Evolutionary conservation across 30 jellyfish, hydroid and myxozoan species (phyloP), one percentile per base, ranked within the genome.

Genomic region (Hydractinia echinata): DNA sequence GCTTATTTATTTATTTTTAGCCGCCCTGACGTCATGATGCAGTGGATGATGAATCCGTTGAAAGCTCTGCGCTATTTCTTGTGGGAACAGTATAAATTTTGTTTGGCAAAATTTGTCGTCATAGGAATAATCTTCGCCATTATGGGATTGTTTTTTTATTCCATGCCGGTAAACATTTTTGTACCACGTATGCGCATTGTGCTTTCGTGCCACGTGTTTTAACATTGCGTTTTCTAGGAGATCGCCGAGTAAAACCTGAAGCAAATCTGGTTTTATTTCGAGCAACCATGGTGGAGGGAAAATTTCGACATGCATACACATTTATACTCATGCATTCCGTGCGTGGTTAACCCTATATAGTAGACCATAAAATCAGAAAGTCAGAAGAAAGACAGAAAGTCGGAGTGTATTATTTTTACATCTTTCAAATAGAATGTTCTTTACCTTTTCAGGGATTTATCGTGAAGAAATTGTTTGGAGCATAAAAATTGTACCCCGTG

Each of bases 11-110:
- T 53, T 61, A 16, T 16, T 72, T 83, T 73, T 61, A 83, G 91
- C 85, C 91, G 91, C 16, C 91, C 91, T 15, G 91, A 76, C 61
- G 88, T 67, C 10, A 66, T 61, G 50, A 67, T 83, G 81, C 85
- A 73, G 5, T 73, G 85, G 91, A 67, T 83, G 81, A 72, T 72
- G 88, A 83, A 73, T 51, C 91, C 91, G 0, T 72, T 83, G 80
- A 83, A 83, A 50, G 85, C 85, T 67, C 50, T 83, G 67, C 69
- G 85, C n/a, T 83, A 83, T 55, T 67, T 83, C 83, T 56, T 83
- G 10, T 83, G 89, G 89, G 91, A 83, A 10, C 85, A 73, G 21
- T 83, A 83, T 67, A 83, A 83, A 67, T 83, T 76, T 55, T 73
- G 85, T 67, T 73, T 83, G 7, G 71, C 71, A 15, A 83, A 83